These are phyloP conservation scores for Delphinapterus leucas DNA, from an alignment of 2,113 vertebrate species.

Conservation along the genomic window DNA sequence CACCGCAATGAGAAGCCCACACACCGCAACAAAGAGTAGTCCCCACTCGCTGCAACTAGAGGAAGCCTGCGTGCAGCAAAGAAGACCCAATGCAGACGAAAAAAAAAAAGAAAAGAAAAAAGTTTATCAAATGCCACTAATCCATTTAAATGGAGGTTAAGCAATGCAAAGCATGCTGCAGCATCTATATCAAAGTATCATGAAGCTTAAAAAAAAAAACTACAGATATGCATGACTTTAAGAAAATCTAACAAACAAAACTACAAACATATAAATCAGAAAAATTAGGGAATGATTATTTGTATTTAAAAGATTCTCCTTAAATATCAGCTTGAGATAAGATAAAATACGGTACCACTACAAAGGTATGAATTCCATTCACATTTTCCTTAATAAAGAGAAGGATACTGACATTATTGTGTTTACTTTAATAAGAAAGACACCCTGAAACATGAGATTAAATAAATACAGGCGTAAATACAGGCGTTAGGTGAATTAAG, in stretches of 20 bases:
- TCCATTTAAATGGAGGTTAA: neutral
- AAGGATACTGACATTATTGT: neutral
- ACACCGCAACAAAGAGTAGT: no score
- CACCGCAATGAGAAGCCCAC: no score
- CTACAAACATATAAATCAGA: neutral
- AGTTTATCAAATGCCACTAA: neutral
- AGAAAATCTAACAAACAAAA: constrained; percentile 29
- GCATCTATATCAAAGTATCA: neutral
- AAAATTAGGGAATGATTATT: neutral
- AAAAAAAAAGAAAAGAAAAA: no score
- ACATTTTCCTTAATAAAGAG: constrained; percentile 34
- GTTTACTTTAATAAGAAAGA: neutral
- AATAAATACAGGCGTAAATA: neutral
- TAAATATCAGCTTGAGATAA: constrained; percentile 13
- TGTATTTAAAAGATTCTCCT: constrained; percentile 7
- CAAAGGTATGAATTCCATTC: neutral
- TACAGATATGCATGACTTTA: neutral
- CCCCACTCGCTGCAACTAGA: no score
- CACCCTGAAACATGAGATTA: neutral
- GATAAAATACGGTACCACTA: neutral
- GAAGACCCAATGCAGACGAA: no score
- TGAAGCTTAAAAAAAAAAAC: neutral
- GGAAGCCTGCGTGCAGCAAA: no score
- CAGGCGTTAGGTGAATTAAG: neutral
- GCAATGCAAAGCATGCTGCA: neutral